Evolutionary conservation across 2,888 invertebrate species (phyloP).

Genomic region (Oscheius onirici): DNA sequence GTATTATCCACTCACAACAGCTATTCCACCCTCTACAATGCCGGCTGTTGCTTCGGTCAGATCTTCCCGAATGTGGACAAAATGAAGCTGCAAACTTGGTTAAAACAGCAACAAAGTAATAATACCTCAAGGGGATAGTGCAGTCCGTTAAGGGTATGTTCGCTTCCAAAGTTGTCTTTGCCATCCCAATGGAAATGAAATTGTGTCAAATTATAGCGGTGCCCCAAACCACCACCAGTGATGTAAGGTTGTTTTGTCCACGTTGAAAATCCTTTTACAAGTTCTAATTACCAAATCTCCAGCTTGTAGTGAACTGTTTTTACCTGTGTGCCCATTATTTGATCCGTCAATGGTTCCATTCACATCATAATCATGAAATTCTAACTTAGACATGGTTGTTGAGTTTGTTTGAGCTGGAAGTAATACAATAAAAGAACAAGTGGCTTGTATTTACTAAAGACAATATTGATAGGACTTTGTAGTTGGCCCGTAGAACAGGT

Average conservation of each 20-base stretch:
- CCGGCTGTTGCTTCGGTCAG: conserved; percentile 9
- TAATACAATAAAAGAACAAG: not conserved
- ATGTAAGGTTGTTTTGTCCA: conserved; percentile 29
- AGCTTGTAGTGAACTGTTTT: not conserved
- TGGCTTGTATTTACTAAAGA: not conserved
- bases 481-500: conserved; percentile 3
- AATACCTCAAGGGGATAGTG: conserved; percentile 30
- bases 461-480: conserved; percentile 20
- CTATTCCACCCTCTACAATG: not conserved
- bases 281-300: not conserved
- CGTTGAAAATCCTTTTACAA: conserved; percentile 15
- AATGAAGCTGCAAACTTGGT: conserved; percentile 17
- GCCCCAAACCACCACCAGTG: conserved; percentile 17
- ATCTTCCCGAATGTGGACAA: conserved; percentile 28
- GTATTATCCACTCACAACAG: not conserved
- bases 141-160: conserved; percentile 16
- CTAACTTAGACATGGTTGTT: not conserved
- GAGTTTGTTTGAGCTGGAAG: not conserved
- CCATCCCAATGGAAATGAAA: conserved; percentile 35
- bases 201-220: conserved; percentile 10
- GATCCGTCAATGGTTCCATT: conserved; percentile 9
- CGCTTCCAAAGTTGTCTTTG: conserved; percentile 25
- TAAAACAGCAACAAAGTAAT: not conserved
- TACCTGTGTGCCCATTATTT: conserved; percentile 39
- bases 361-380: conserved; percentile 24